A percentile compares a stretch with the other conserved stretches of the same genome.
Evolutionary conservation across 2,888 invertebrate genomes (phyloP).

Genomic region (Tribolium freemani): DNA sequence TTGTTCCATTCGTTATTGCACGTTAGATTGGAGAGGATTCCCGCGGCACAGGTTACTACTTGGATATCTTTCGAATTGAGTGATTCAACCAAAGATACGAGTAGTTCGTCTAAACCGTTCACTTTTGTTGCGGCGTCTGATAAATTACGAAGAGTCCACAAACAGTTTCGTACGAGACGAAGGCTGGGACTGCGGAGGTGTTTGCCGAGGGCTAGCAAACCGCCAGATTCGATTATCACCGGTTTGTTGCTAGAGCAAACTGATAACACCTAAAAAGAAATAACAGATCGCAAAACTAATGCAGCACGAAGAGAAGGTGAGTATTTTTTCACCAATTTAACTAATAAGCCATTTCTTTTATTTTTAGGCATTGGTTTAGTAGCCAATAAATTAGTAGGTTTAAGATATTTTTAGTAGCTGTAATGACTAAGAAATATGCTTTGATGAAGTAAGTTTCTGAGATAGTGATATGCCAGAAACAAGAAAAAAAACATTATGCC

Average conservation of each 20-base stretch:
- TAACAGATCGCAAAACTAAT: not conserved
- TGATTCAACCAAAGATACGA: constrained; percentile 90
- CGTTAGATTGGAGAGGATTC: constrained; percentile 97
- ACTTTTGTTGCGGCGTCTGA: constrained; percentile 99
- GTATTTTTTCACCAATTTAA: no score
- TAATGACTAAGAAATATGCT: no score
- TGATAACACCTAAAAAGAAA: constrained; percentile 79
- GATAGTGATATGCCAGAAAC: no score
- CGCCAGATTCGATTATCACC: constrained; percentile 97
- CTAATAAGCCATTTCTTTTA: no score
- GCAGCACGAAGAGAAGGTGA: not conserved
- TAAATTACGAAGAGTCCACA: constrained; percentile 98
- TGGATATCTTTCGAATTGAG: constrained; percentile 94
- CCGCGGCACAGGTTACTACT: constrained; percentile 98
- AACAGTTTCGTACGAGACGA: constrained; percentile 95
- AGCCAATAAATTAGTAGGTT: no score
- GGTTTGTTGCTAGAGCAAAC: constrained; percentile 99
- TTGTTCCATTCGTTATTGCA: constrained; percentile 99
- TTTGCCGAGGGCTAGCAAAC: constrained; percentile 97
- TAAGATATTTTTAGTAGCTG: no score
- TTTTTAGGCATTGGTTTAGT: no score
- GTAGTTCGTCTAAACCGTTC: constrained; percentile 88
- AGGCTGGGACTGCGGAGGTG: constrained; percentile 94
- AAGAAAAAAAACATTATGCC: no score
- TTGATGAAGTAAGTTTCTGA: no score